phyloP scores from a whole-genome alignment of 1,140 invertebrate genomes.

The Chionoecetes opilio region DNA sequence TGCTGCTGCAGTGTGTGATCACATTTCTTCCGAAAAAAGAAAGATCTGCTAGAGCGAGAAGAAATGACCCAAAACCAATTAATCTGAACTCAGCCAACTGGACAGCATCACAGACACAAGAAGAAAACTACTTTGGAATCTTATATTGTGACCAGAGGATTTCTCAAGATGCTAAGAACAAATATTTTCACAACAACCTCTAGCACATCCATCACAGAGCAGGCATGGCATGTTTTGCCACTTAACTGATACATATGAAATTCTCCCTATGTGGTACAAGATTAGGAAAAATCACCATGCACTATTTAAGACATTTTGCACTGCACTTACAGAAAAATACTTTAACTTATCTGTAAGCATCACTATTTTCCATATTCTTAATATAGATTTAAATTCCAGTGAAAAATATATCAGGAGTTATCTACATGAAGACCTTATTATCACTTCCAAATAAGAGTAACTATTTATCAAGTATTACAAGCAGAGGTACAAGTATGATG shows the following conservation, averaged over 20 bases:
- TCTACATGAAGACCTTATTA: constrained; percentile 30
- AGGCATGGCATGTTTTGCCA: background rate
- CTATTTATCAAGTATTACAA: constrained; percentile 13
- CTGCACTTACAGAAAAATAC: constrained; percentile 20
- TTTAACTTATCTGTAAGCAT: constrained; percentile 30
- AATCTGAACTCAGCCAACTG: background rate
- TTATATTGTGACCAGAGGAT: background rate
- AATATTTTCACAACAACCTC: background rate
- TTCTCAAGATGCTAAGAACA: background rate
- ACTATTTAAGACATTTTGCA: background rate
- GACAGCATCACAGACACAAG: background rate
- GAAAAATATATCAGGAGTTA: constrained; percentile 6
- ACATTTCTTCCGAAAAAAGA: background rate
- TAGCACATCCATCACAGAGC: constrained; percentile 15
- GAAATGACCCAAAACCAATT: background rate
- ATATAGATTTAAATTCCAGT: constrained; percentile 30
- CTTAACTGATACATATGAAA: background rate
- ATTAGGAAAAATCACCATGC: constrained; percentile 29
- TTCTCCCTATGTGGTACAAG: constrained; percentile 17
- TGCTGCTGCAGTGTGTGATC: background rate
- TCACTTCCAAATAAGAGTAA: constrained; percentile 20
- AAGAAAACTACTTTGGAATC: constrained; percentile 19
- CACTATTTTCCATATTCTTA: constrained; percentile 19
- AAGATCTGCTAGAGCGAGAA: background rate
- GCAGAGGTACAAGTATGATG: constrained; percentile 28